Evolutionary conservation across 2,888 invertebrate species (phyloP), one percentile per base, ranked within the genome.

Genomic region (Cephus pygmeus): DNA sequence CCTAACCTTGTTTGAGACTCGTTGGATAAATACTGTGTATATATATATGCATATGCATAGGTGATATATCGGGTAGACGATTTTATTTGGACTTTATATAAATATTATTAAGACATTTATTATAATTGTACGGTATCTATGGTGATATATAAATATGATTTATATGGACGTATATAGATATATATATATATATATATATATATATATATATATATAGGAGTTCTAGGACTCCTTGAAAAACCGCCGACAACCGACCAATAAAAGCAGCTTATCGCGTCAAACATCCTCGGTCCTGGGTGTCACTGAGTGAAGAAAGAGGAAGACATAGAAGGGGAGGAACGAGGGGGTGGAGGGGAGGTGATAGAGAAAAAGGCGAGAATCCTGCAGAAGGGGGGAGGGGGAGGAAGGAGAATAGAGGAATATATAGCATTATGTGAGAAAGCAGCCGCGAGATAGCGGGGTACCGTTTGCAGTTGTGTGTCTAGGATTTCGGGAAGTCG

Each of bases 241-340:
- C 81, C 79, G 79, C 83, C 84, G 84, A 80, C 85, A 76, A 75
- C 78, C 79, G 81, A 83, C 83, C 84, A 87, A 88, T 88, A 86
- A 85, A 87, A 85, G 81, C 75, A 77, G 77, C 87, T 89, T 89
- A 89, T 89, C 88, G 83, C 82, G 76, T 81, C 81, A 84, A 87
- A 85, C 85, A 84, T 85, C 84, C 87, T 85, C 79, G 76, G 75
- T 81, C 82, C 81, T 23, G 83, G 82, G 79, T 83, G 83, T 84
- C 84, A 81, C 75, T 76, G 71, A 73, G 79, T 34, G 56, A 69
- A 79, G 71, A 34, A 23, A 56, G 9, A 56, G 15, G 2, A 56
- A 56, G 56, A 56, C 6, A 56, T 56, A 56, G 56, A 56, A 23
- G 23, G 23, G 56, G 56, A 23, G 56, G 0, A 9, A 23, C 0